Percentiles rank a stretch among this genome's conserved stretches.
Evolutionary conservation across 2,113 vertebrate genomes (phyloP).

Genomic region (Turnix velox): DNA sequence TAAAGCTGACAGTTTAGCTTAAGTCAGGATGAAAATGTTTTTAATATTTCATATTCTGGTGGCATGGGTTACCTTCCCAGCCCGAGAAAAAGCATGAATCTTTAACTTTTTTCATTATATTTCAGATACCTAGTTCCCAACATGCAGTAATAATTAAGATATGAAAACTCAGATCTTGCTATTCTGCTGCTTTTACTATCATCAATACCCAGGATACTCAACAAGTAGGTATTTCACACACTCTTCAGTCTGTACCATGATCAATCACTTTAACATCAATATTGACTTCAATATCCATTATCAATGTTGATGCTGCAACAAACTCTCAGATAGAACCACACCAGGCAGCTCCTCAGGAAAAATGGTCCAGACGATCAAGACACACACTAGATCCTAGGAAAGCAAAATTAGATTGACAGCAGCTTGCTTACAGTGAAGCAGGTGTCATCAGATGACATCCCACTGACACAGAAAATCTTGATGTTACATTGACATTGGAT

Average conservation of each 20-base stretch:
- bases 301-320: too few relatives aligned
- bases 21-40: neutral
- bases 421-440: neutral
- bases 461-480: neutral
- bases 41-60: neutral
- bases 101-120: neutral
- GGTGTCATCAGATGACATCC: neutral
- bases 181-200: neutral
- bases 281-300: too few relatives aligned
- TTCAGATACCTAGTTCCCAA: neutral
- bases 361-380: neutral
- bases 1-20: neutral
- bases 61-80: neutral
- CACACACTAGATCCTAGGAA: neutral
- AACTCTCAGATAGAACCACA: neutral
- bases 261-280: neutral
- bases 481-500: neutral
- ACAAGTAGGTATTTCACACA: neutral
- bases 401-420: neutral
- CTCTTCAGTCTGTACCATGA: neutral
- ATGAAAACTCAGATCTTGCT: neutral
- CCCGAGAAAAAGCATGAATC: neutral
- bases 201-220: neutral
- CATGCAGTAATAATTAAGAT: neutral
- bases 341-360: neutral